phyloP scores from a whole-genome alignment of 2,113 vertebrate species.

The Nasalis larvatus region DNA sequence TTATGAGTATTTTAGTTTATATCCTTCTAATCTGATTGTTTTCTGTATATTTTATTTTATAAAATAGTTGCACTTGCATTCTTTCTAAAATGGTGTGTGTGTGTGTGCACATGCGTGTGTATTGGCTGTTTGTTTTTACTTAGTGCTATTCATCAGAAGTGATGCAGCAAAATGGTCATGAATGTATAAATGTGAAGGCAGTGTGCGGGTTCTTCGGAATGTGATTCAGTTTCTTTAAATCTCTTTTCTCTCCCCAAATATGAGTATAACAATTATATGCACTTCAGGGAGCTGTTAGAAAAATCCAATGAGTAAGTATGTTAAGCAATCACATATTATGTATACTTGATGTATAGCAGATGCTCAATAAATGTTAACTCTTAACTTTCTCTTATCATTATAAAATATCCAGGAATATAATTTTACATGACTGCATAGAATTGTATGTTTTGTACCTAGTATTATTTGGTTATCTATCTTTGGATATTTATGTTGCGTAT shows the following conservation, averaged over 20 bases:
- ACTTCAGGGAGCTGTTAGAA: neutral
- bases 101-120: no score
- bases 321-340: neutral
- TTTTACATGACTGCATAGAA: neutral
- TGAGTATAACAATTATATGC: neutral
- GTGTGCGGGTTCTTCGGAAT: neutral
- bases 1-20: neutral
- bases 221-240: neutral
- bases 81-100: neutral
- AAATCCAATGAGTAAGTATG: neutral
- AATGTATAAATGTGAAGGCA: neutral
- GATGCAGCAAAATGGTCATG: neutral
- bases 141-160: neutral
- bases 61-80: neutral
- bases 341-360: neutral
- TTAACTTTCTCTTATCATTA: neutral
- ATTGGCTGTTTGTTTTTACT: neutral
- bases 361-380: neutral
- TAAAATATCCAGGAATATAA: slow-evolving; percentile 3
- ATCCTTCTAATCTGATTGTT: neutral
- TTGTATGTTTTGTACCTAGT: neutral
- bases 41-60: neutral
- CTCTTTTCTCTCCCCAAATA: neutral
- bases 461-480: neutral
- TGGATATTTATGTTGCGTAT: neutral